Evolutionary conservation across 2,113 vertebrate genomes (phyloP), one percentile per base, ranked within the genome.

Genomic region (Proterorhinus semilunaris): DNA sequence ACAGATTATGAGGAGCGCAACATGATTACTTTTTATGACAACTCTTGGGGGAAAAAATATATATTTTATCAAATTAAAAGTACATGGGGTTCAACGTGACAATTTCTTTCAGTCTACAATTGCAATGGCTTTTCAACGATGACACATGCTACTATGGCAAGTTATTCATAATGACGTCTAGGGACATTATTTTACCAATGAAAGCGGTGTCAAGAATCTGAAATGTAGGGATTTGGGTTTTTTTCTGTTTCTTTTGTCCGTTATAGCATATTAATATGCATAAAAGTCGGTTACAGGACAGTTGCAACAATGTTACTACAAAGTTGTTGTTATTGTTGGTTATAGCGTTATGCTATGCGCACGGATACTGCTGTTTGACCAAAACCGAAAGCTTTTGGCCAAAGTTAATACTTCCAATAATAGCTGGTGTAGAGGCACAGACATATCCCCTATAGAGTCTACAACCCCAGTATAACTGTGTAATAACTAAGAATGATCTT

Each of bases 1-100:
- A 82, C 79, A 54, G 49, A 58, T 0, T 50, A 9, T 5, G 71
- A 27, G 27, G 10, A 10, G 8, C 10, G 17, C 16, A 11, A 58
- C 0, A 13, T 11, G 6, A 1, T 53, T 53, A 36, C 4, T 11
- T 57, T 5, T 57, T 55, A 8, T 27, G 17, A 55, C 8, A 55
- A 17, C 5, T 2, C 6, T 47, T 47, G 46, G 1, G 46, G 5
- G 5, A 47, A n/a, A n/a, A n/a, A n/a, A n/a, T n/a, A n/a, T n/a
- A n/a, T n/a, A n/a, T n/a, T n/a, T n/a, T n/a, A n/a, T n/a, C 1
- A 47, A 47, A 47, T 47, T 47, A 8, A 47, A 47, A 47, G 46
- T 47, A 3, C 27, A 27, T 27, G 27, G 3, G 27, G 27, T 27
- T 27, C 27, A 27, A 27, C 27, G 3, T 27, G 27, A 27, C 27